Base-by-base conservation (phyloP, 35 echinoderm and acorn worm species). In the Ophioderma brevispina region DNA sequence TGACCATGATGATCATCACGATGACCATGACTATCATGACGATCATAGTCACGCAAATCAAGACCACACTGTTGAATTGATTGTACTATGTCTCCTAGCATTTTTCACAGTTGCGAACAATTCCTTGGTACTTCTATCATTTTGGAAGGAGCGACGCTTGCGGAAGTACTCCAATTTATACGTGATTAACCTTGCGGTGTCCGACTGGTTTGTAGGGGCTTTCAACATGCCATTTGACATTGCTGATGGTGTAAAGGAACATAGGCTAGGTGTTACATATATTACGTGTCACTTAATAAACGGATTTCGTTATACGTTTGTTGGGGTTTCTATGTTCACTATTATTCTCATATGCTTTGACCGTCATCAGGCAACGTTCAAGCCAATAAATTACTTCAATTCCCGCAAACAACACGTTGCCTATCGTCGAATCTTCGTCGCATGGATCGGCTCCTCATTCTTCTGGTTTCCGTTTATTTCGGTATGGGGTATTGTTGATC, bases 181-280 rank as follows among this genome's bases (percentile, higher is more conserved):
- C 23, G 59, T 70, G 2, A 70, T 70, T 15, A 70, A 25, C 23
- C 28, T 70, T 4, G 59, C 59, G 2, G 4, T 70, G 59, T 70
- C 59, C n/a, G 59, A 70, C 28, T 70, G 15, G 28, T 70, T 18
- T 70, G 59, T 70, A 15, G 59, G 59, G n/a, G 59, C 59, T 70
- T 70, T 70, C n/a, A 70, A 70, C 59, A 70, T 70, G 59, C 59
- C 59, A 13, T 70, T 70, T 30, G 28, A 70, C n/a, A 70, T 70
- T 25, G 28, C 28, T 15, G 59, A 70, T 70, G 59, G 59, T 25
- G 28, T 70, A 18, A 70, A 70, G 59, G 28, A 70, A 70, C 59
- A 70, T 30, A 13, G 6, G 10, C 59, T 70, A 13, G 59, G 59
- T 18, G n/a, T 30, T 13, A 25, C 10, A 30, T 70, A 70, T 25